These are phyloP conservation scores for Odontamblyopus rebecca DNA, from an alignment of 2,797 vertebrate genomes.

Conservation along the genomic window DNA sequence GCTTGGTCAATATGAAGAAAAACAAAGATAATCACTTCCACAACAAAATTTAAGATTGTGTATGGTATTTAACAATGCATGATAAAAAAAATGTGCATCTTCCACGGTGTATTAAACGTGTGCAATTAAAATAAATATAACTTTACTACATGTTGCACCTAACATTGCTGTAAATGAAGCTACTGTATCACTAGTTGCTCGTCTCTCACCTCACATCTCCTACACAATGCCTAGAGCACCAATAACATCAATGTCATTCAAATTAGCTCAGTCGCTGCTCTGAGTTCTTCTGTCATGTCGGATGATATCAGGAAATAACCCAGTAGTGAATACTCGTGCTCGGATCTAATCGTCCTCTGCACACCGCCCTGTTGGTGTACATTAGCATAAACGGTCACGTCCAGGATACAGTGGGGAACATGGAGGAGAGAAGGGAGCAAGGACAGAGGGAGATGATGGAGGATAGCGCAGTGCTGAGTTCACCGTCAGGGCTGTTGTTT, in stretches of 20 bases:
- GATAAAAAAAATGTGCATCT: too few species aligned
- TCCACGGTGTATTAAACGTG: too few species aligned
- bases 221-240: slow-evolving; percentile 31
- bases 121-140: too few species aligned
- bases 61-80: too few species aligned
- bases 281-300: slow-evolving; percentile 44
- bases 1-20: too few species aligned
- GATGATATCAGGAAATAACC: slow-evolving; percentile 44
- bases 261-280: slow-evolving; percentile 32
- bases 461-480: slow-evolving; percentile 31
- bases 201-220: slow-evolving; percentile 4
- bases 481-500: slow-evolving; percentile 54
- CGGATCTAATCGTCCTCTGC: slow-evolving; percentile 54
- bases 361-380: slow-evolving; percentile 45
- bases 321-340: slow-evolving; percentile 29
- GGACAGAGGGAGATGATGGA: slow-evolving; percentile 1
- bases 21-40: too few species aligned
- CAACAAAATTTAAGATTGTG: too few species aligned
- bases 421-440: slow-evolving; percentile 37
- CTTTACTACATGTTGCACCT: too few species aligned
- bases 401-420: background rate
- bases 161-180: background rate
- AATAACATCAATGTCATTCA: slow-evolving; percentile 38
- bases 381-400: slow-evolving; percentile 51
- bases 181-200: background rate